These are phyloP conservation scores for Myxocyprinus asiaticus DNA, from an alignment of 2,113 vertebrate genomes.

Conservation along the genomic window DNA sequence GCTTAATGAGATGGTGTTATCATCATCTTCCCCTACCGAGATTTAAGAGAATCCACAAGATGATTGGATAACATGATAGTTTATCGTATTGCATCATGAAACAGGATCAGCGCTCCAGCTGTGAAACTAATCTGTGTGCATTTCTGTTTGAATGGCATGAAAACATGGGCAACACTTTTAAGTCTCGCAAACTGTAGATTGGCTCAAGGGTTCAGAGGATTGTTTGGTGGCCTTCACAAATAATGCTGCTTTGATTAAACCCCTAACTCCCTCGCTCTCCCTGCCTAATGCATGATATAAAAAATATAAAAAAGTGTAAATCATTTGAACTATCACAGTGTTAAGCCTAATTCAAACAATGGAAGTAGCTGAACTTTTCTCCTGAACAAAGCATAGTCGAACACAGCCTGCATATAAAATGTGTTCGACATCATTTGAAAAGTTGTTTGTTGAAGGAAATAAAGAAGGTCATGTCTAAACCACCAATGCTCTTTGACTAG, in stretches of 20 bases:
- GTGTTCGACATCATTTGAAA: too few species aligned
- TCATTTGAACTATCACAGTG: too few species aligned
- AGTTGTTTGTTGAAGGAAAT: too few species aligned
- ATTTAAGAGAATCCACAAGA: slow-evolving; percentile 9
- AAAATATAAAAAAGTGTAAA: too few species aligned
- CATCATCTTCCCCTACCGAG: neutral
- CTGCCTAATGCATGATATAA: too few species aligned
- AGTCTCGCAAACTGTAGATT: neutral
- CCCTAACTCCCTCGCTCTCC: neutral
- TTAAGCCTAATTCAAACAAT: too few species aligned
- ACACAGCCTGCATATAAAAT: too few species aligned
- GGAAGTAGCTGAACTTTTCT: too few species aligned
- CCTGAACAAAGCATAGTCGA: too few species aligned
- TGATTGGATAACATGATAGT: slow-evolving; percentile 13
- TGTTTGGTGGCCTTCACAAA: neutral
- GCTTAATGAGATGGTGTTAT: slow-evolving; percentile 18
- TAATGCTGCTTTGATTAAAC: neutral
- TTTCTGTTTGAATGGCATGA: neutral
- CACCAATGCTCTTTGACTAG: too few species aligned
- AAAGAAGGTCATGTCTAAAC: too few species aligned
- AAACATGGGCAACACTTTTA: slow-evolving; percentile 8
- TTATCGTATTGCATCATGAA: slow-evolving; percentile 34
- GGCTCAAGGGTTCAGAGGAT: neutral
- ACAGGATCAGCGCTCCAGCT: slow-evolving; percentile 30
- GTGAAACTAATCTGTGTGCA: slow-evolving; percentile 30